Evolutionary conservation across 1,140 invertebrate genomes (phyloP), one percentile per base, ranked within the genome.

Genomic region (Anthonomus grandis): DNA sequence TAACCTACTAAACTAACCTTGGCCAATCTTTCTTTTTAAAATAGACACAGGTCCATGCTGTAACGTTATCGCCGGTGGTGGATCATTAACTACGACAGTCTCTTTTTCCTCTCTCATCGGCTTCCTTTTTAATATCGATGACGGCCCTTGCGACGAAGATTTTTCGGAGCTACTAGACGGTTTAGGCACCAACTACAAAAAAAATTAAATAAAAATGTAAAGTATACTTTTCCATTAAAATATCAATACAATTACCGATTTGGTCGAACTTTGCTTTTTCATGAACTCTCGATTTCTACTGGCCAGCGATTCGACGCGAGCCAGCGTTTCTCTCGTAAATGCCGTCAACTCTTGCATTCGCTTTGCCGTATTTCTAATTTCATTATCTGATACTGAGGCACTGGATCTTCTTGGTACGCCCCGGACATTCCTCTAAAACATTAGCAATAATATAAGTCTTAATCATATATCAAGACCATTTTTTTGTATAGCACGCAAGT

Each of bases 1-100:
- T n/a, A n/a, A n/a, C n/a, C n/a, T n/a, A n/a, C n/a, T n/a, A 41
- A 12, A 77, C 59, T 86, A 83, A 68, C 82, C 81, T 61, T 85
- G 78, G 51, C 80, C 77, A 19, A 81, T 79, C 74, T 90, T 90
- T 62, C 86, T 79, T 74, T 90, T 90, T n/a, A 90, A 72, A 63
- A 90, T 91, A 25, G 87, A 90, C 44, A 89, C 82, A 19, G 83
- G 78, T 31, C 59, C 60, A 60, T 48, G 67, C 60, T 50, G 51
- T 4, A 42, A 36, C n/a, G 56, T 10, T 4, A 42, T 38, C n/a
- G 56, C 12, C 38, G 46, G 24, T 17, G 54, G 13, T 10, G 48
- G 8, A 15, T 53, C 45, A 39, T 64, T 63, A 24, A 57, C 45
- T 24, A 58, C 48, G 4, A 49, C 58, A 27, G 62, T 51, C 34